Evolutionary conservation across 2,888 invertebrate genomes (phyloP), one percentile per base, ranked within the genome.

Genomic region (Dynastes tityus): DNA sequence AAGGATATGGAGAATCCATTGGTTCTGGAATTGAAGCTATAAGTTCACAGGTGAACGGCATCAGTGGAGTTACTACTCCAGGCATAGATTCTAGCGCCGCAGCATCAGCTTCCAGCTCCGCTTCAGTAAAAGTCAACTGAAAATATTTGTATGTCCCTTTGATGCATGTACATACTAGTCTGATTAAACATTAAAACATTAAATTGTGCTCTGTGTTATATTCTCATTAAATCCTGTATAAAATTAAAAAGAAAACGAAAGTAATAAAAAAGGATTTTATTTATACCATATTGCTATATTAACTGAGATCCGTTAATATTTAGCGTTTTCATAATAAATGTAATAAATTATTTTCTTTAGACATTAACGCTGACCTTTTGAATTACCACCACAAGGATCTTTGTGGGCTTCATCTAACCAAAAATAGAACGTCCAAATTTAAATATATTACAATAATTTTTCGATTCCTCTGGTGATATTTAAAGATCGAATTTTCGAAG

Each of bases 121-220:
- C 61, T 61, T 40, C 73, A 74, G 73, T 74, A 55, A 71, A 58
- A 55, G 71, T 16, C 3, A 61, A 74, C 63, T 74, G 61, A 74
- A 74, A 27, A n/a, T 61, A 45, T 51, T 40, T 61, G 63, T 74
- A 63, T 74, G 61, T 74, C 73, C 49, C 73, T 71, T 71, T 49
- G 73, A 61, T 61, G 40, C 61, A 74, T 74, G 73, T 74, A 74
- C 73, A 74, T 74, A 74, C 73, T 74, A 74, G 73, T 74, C 73
- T 74, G 73, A 74, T 74, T 74, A 74, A 74, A 74, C 58, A 61
- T 61, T 74, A 74, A 74, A 74, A 74, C 61, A 74, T 74, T 74
- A 74, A 74, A 63, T 74, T 74, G 61, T 74, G 73, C 27, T 74
- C 27, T 13, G 45, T 74, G 73, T 61, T 73, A 27, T 74, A 45